Base-by-base conservation (phyloP, 1,140 invertebrate species). In the Grapholita molesta region DNA sequence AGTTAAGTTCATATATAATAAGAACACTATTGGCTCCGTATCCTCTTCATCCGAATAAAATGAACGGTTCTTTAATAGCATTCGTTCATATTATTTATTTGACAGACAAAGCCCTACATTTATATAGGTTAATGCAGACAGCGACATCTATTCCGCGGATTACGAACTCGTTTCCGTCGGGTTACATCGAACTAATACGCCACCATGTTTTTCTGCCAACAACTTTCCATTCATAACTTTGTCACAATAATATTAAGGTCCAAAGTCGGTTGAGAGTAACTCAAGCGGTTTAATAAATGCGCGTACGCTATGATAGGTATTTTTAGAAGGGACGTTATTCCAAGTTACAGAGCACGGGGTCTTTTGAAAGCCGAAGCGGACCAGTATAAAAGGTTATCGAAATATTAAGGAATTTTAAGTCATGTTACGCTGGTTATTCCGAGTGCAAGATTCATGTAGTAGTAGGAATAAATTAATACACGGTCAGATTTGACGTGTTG, bases 101-200 rank as follows among this genome's bases (percentile, higher is more conserved):
- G 61, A 33, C 28, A 33, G 64, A 35, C 64, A 48, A 21, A 65
- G 64, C 55, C 55, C 55, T 61, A 61, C n/a, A 65, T 67, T 55
- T 66, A 82, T 83, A 70, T 80, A 82, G 79, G 77, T 83, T 84
- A 84, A 75, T 77, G 75, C 74, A 74, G 52, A 65, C 70, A 80
- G 74, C 78, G 83, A 75, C 83, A 85, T 83, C 83, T 85, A 76
- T 71, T 68, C 55, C 15, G 23, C 67, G 69, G 30, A 70, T 70
- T 69, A 74, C 30, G 75, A 80, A 81, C 74, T 67, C 64, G 74
- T 72, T 77, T 80, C 71, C 70, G 70, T 61, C 67, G 70, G 35
- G 38, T 71, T 61, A 57, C 67, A 67, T 68, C 64, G 69, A 68
- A 71, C 32, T 61, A 66, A 67, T 66, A 68, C 69, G 52, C 70